Percentiles rank a stretch among this genome's conserved stretches.
These are phyloP conservation scores for Nebria brevicollis DNA, from an alignment of 2,888 invertebrate species.

Conservation along the genomic window DNA sequence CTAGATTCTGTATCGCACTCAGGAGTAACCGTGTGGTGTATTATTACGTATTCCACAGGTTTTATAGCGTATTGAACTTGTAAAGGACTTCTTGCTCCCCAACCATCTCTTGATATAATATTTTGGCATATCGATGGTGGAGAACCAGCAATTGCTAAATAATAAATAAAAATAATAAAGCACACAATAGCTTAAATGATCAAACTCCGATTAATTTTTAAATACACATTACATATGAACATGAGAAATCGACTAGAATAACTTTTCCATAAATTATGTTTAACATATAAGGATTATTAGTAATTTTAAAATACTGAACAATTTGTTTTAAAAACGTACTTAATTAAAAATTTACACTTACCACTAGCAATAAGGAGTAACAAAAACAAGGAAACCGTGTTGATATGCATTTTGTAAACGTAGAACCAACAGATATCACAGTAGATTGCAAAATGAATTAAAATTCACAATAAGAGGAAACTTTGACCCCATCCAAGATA, in stretches of 20 bases:
- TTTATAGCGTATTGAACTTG: slow-evolving; percentile 66
- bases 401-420: not conserved
- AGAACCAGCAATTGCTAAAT: slow-evolving; percentile 14
- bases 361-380: not conserved
- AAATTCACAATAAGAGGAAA: not conserved
- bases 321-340: not conserved
- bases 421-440: not conserved
- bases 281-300: too few species aligned
- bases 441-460: not conserved
- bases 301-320: too few species aligned
- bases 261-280: too few species aligned
- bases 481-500: not conserved
- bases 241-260: too few species aligned
- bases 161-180: not conserved
- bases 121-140: slow-evolving; percentile 56
- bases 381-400: not conserved
- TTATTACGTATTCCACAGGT: slow-evolving; percentile 66
- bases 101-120: slow-evolving; percentile 67
- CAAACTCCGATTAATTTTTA: not conserved
- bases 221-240: too few species aligned
- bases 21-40: slow-evolving; percentile 69
- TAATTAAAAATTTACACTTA: not conserved
- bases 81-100: slow-evolving; percentile 68
- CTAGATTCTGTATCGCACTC: slow-evolving; percentile 61
- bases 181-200: not conserved